Evolutionary conservation across 2,888 invertebrate genomes (phyloP).

Genomic region (Sinhomidia bicolor): DNA sequence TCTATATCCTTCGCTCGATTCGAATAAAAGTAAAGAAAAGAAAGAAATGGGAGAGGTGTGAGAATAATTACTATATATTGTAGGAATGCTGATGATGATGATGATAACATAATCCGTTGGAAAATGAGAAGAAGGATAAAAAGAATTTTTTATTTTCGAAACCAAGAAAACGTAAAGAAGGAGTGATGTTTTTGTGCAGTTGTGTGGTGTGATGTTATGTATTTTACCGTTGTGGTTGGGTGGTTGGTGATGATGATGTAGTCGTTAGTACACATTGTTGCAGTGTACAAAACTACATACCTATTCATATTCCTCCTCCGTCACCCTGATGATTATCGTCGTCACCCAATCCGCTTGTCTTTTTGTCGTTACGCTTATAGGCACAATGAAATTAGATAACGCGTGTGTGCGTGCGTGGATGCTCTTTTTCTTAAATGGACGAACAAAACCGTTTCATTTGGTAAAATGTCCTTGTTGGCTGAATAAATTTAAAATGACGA

Average conservation of each 20-base stretch:
- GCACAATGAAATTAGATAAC: neutral
- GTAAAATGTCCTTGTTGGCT: neutral
- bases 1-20: neutral
- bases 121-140: neutral
- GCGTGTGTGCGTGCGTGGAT: neutral
- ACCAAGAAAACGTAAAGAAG: neutral
- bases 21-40: neutral
- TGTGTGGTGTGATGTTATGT: neutral
- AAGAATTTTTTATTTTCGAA: neutral
- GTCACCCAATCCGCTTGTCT: conserved; percentile 7
- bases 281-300: no score
- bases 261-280: neutral
- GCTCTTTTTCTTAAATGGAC: neutral
- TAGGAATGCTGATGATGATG: neutral
- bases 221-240: conserved; percentile 16
- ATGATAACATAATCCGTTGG: neutral
- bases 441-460: conserved; percentile 4
- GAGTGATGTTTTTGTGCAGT: neutral
- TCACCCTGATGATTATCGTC: neutral
- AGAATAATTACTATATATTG: neutral
- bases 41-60: conserved; percentile 20
- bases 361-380: neutral
- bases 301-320: no score
- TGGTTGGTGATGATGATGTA: conserved; percentile 6
- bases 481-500: neutral